Percentiles rank a stretch among this genome's conserved stretches.
phyloP scores from a whole-genome alignment of 2,797 vertebrate species.

The Enteromius viviparus region DNA sequence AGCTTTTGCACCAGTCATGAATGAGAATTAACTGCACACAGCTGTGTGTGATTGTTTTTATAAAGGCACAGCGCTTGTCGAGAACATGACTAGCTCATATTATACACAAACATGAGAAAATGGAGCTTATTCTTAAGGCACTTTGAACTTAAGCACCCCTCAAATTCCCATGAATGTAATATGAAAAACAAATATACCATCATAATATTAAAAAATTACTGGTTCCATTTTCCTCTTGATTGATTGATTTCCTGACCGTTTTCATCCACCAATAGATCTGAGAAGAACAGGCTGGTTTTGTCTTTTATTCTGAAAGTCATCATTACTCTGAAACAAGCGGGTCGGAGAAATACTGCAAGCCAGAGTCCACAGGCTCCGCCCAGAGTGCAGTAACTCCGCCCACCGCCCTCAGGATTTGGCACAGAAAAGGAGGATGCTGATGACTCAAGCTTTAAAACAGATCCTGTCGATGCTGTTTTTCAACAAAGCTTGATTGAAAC shows the following conservation, averaged over 20 bases:
- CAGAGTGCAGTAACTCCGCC: slow-evolving; percentile 57
- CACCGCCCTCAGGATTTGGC: slow-evolving; percentile 64
- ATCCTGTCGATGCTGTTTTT: neutral
- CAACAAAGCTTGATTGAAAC: slow-evolving; percentile 6
- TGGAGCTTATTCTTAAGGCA: neutral
- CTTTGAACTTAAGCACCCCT: neutral
- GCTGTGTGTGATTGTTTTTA: neutral
- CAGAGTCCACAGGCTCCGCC: slow-evolving; percentile 65
- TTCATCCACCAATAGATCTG: neutral
- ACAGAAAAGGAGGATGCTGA: slow-evolving; percentile 50
- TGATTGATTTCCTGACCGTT: neutral
- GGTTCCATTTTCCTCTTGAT: neutral
- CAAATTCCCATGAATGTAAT: neutral
- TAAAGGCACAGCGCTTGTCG: neutral
- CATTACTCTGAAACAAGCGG: slow-evolving; percentile 65
- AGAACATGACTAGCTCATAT: neutral
- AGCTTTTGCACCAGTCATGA: neutral
- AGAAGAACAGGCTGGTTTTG: slow-evolving; percentile 46
- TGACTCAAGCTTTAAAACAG: slow-evolving; percentile 10
- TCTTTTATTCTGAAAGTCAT: slow-evolving; percentile 71
- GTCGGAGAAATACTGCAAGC: slow-evolving; percentile 67
- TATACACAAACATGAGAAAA: neutral
- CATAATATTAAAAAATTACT: neutral
- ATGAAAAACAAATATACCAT: neutral
- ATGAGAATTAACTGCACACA: neutral